Conservation (phyloP, 2,113 vertebrate species). For the Zosterops pallidus region DNA sequence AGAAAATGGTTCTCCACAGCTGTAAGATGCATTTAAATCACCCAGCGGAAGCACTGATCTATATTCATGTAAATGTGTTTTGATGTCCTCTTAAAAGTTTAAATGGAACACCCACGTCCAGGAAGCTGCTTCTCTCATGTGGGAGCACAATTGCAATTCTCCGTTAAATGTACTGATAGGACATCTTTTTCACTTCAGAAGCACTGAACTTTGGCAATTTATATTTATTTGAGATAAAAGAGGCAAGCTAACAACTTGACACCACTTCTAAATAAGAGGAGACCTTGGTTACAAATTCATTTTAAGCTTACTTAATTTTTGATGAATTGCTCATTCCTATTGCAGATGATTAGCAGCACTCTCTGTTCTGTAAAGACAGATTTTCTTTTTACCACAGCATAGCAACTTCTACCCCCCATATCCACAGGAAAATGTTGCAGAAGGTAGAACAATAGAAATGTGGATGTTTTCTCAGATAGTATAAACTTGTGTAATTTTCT, state of each 20-base stretch:
- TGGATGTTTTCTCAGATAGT: not conserved
- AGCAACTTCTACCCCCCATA: not conserved
- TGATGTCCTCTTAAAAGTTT: constrained; percentile 60
- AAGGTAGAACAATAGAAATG: not conserved
- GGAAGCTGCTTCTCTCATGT: constrained; percentile 43
- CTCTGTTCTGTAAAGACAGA: not conserved
- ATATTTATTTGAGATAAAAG: constrained; percentile 9
- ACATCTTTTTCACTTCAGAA: constrained; percentile 41
- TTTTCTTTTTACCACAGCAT: not conserved
- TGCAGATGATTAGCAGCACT: not conserved
- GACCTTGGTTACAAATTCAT: not conserved
- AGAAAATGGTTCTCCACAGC: constrained; percentile 42
- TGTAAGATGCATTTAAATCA: constrained; percentile 55
- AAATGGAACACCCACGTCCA: constrained; percentile 58
- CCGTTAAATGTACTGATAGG: not conserved
- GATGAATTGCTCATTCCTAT: not conserved
- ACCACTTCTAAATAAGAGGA: not conserved
- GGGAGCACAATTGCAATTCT: constrained; percentile 38
- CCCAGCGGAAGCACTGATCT: constrained; percentile 40
- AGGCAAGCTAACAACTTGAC: not conserved
- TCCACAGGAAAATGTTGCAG: not conserved
- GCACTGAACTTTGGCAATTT: not conserved
- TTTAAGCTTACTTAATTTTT: not conserved
- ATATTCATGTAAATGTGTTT: constrained; percentile 62
- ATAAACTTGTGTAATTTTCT: not conserved